These are phyloP conservation scores for Drosophila vallismaia DNA, from an alignment of 2,888 invertebrate genomes.

Conservation along the genomic window DNA sequence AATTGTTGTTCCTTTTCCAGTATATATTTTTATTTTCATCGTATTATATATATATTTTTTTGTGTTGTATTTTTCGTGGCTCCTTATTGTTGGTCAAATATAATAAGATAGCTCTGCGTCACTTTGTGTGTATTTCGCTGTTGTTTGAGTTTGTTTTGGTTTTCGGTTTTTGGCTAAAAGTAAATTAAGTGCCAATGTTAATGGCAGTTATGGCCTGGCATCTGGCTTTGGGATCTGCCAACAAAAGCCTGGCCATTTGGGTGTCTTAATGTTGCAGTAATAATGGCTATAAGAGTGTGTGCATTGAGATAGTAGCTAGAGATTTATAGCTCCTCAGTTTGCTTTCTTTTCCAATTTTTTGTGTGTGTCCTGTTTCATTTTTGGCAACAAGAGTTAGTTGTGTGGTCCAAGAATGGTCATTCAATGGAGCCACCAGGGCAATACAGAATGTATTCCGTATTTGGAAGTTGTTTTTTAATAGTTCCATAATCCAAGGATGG, in stretches of 20 bases:
- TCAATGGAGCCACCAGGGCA: constrained; percentile 6
- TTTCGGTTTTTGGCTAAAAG: constrained; percentile 65
- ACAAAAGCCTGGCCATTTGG: constrained; percentile 68
- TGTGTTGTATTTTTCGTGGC: constrained; percentile 36
- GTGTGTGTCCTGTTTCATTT: constrained; percentile 4
- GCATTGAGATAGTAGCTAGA: constrained; percentile 62
- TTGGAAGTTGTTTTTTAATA: background rate
- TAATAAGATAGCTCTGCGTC: constrained; percentile 72
- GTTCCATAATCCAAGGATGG: background rate
- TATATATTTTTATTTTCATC: constrained; percentile 14
- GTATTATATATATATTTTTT: constrained; percentile 13
- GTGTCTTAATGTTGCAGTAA: constrained; percentile 74
- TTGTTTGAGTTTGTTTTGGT: constrained; percentile 63
- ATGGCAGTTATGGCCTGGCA: constrained; percentile 76
- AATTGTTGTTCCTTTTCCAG: constrained; percentile 65
- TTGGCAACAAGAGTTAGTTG: constrained; percentile 34
- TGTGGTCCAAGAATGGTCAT: constrained; percentile 20
- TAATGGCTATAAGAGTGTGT: constrained; percentile 73
- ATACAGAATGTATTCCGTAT: constrained; percentile 25
- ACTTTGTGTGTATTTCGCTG: constrained; percentile 58
- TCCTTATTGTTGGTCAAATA: constrained; percentile 73
- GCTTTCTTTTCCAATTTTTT: constrained; percentile 28
- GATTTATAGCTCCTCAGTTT: constrained; percentile 65
- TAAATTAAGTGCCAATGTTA: constrained; percentile 78
- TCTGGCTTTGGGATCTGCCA: constrained; percentile 67